Evolutionary conservation across 2,113 vertebrate genomes (phyloP).

Genomic region (Hippolais icterina): DNA sequence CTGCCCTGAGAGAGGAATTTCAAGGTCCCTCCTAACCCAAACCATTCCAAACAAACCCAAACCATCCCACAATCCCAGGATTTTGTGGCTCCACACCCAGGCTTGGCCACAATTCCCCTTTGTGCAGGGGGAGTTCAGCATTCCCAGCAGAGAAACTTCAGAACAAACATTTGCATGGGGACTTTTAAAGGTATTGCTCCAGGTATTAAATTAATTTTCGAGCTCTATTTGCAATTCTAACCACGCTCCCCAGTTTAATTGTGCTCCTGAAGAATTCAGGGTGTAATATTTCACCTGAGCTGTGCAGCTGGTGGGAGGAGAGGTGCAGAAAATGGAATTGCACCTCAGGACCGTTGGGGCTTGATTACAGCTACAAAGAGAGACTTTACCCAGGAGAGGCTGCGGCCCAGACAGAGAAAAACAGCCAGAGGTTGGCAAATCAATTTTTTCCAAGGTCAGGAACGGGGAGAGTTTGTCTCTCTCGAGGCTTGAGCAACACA

Average conservation of each 20-base stretch:
- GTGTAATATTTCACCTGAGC: neutral
- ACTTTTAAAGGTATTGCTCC: neutral
- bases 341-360: neutral
- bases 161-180: neutral
- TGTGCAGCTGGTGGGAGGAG: neutral
- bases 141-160: neutral
- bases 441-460: constrained; percentile 40
- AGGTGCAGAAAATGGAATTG: neutral
- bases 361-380: neutral
- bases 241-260: neutral
- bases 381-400: constrained; percentile 19
- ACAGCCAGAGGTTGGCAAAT: neutral
- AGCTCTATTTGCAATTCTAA: neutral
- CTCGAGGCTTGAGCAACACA: neutral
- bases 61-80: neutral
- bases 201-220: neutral
- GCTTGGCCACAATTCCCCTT: neutral
- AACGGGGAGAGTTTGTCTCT: neutral
- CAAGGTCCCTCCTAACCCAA: neutral
- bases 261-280: neutral
- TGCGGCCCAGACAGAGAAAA: neutral
- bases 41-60: neutral
- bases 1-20: neutral
- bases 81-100: neutral
- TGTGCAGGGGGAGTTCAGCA: neutral